Conservation (phyloP, 2,888 invertebrate species). For the Cryptocephalus primarius region DNA sequence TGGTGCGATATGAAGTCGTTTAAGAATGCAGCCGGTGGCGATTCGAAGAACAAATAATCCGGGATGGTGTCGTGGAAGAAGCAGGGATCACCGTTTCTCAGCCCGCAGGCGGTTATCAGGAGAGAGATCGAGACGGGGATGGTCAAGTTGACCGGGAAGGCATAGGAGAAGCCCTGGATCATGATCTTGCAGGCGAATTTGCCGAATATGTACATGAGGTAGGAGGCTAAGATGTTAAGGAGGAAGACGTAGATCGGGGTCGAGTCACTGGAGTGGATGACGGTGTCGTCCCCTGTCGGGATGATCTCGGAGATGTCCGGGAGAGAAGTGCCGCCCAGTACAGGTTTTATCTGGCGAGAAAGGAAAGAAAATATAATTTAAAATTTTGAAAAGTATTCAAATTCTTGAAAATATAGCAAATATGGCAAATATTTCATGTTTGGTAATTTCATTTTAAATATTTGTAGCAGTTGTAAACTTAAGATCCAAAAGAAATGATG, state of each 20-base stretch:
- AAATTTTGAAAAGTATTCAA: background rate
- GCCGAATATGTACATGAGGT: constrained; percentile 84
- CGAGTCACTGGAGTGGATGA: constrained; percentile 58
- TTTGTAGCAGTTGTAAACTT: too few relatives aligned
- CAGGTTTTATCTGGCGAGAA: constrained; percentile 44
- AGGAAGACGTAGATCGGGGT: constrained; percentile 67
- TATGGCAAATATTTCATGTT: too few relatives aligned
- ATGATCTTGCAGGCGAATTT: constrained; percentile 95
- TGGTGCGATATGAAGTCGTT: constrained; percentile 76
- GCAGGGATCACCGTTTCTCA: constrained; percentile 77
- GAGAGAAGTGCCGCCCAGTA: constrained; percentile 46
- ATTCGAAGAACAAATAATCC: constrained; percentile 84
- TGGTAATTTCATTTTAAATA: too few relatives aligned
- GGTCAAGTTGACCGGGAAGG: constrained; percentile 88
- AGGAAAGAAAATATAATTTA: constrained; percentile 2
- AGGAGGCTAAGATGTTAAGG: constrained; percentile 72
- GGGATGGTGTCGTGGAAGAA: constrained; percentile 80
- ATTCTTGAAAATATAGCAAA: too few relatives aligned
- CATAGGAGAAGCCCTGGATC: constrained; percentile 95
- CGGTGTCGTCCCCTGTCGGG: constrained; percentile 63
- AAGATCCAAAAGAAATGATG: too few relatives aligned
- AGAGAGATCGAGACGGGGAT: constrained; percentile 83
- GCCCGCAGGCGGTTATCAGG: constrained; percentile 78
- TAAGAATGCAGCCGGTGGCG: constrained; percentile 70
- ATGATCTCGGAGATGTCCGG: constrained; percentile 70